Base-by-base conservation (phyloP, 2,888 invertebrate genomes). In the Mellilla xanthometata region DNA sequence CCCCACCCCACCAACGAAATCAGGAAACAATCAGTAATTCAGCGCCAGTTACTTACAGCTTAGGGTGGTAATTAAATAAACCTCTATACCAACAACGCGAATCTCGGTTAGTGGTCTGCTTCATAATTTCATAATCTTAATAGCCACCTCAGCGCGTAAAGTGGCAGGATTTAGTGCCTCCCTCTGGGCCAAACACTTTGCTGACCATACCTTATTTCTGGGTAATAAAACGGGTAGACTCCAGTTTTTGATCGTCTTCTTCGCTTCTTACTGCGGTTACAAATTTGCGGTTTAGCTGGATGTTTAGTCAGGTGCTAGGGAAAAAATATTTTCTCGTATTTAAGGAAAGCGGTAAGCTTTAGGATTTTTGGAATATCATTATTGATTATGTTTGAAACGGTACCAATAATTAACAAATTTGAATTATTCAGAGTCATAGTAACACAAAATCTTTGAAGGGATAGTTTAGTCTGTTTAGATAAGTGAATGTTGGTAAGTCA, bases 101-200 rank as follows among this genome's bases (percentile, higher is more conserved):
- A 83, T 84, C 85, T 76, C 76, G 48, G 70, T 63, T 60, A 73
- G 73, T 74, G 72, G 81, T 56, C 61, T 56, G 68, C 72, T 80
- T 84, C 84, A 84, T 86, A 84, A 86, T 83, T 85, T 84, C 81
- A 80, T 85, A 86, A 84, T 82, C 81, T 81, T 82, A 84, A 84
- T 77, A 72, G 79, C 64, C 65, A 71, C 65, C 72, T 75, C 65
- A 65, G 66, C 67, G 71, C 78, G 78, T 85, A 85, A 85, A 85
- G 74, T 78, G 79, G 64, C 56, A 64, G 72, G 79, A 76, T 83
- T 84, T 83, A 84, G 76, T 77, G 73, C 59, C 67, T 76, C 76
- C 76, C 75, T 49, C 36, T 72, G 64, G 79, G 70, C 63, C 68
- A 65, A 72, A 72, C 73, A 77, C 75, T 77, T 72, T 69, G 69